Base-by-base conservation (phyloP, 2,113 vertebrate genomes). In the Amphiprion percula region DNA sequence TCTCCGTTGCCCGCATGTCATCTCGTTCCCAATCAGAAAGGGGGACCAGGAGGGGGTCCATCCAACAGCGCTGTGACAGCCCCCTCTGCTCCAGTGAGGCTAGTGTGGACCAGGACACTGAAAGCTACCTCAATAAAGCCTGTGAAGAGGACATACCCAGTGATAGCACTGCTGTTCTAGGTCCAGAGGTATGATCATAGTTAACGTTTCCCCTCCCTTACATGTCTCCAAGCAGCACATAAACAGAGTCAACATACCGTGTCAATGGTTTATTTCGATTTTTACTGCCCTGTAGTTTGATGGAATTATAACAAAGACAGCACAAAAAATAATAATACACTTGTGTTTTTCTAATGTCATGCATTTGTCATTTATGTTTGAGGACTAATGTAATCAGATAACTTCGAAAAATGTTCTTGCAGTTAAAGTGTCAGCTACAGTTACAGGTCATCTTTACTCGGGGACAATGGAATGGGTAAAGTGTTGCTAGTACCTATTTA, bases 71-170 rank as follows among this genome's bases (percentile, higher is more conserved):
- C 68, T 82, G 85, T 19, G 84, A 81, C 75, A 90, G 90, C 70
- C 80, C 77, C 24, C 67, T 21, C 84, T 96, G 95, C 84, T 95
- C 96, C 54, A 98, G 96, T 11, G 96, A 98, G 90, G 96, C 94
- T 85, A 98, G 96, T 68, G 94, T 85, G 0, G 97, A 96, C 44
- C 96, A 95, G 0, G 97, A 98, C 93, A 93, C 96, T 0, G 96
- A 96, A 88, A 97, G 96, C 88, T 97, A 96, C 84, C 95, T 95
- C 85, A 97, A 97, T 86, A 99, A 98, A 92, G 96, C 92, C 63
- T 97, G 95, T 0, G 97, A 98, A 85, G 98, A 99, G 90, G 98
- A 99, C 67, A 96, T 96, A 24, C 97, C 97, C 0, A 99, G 97
- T 19, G 97, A 99, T 86, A 99, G 98, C 94, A 99, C 97, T 0